Conservation (phyloP, 1,140 invertebrate species). For the Contarinia nasturtii region DNA sequence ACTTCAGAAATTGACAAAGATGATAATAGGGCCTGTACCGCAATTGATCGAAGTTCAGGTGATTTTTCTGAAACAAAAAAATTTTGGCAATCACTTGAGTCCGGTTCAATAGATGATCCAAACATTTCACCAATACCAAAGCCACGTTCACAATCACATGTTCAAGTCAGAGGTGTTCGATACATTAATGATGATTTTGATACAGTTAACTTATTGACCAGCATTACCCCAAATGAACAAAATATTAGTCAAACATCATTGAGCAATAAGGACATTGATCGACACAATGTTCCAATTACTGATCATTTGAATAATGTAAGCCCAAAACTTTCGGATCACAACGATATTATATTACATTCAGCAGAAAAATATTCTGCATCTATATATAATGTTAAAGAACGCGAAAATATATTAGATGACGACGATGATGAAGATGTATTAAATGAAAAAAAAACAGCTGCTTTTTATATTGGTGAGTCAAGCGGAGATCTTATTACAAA, state of each 20-base stretch:
- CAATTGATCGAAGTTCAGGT: neutral
- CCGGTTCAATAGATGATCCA: conserved; percentile 2
- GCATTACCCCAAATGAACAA: neutral
- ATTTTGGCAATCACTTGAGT: conserved; percentile 9
- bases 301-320: conserved; percentile 3
- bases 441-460: conserved; percentile 1
- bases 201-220: neutral
- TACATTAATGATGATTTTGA: neutral
- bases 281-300: neutral
- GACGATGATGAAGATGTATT: neutral
- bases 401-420: neutral
- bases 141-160: conserved; percentile 11
- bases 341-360: neutral
- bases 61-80: conserved; percentile 7
- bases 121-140: conserved; percentile 14
- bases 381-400: neutral
- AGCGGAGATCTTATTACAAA: conserved; percentile 20
- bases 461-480: conserved; percentile 22
- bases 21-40: neutral
- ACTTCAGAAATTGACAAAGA: neutral
- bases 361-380: neutral
- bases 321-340: conserved; percentile 2
- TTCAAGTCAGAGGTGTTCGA: neutral
- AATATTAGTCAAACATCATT: neutral
- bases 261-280: neutral